These are phyloP conservation scores for Xenotilapia caudafasciata DNA, from an alignment of 2,113 vertebrate species.

Conservation along the genomic window DNA sequence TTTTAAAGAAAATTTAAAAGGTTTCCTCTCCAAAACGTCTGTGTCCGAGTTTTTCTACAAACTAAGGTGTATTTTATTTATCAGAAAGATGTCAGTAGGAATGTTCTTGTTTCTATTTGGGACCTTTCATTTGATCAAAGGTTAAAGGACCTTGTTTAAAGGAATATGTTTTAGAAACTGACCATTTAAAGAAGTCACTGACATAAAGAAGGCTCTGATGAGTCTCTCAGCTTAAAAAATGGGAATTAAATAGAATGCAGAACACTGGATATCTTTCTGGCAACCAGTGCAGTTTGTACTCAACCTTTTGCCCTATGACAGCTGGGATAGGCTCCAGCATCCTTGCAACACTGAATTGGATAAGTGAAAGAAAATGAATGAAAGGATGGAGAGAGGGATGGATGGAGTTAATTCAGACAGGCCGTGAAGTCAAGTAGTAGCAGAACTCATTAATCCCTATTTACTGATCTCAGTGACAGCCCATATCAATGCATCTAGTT, in stretches of 20 bases:
- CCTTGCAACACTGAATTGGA: neutral
- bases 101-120: neutral
- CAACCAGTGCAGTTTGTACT: neutral
- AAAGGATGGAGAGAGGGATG: neutral
- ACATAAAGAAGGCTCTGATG: neutral
- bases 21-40: neutral
- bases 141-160: neutral
- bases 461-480: neutral
- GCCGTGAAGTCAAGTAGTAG: neutral
- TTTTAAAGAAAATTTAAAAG: neutral
- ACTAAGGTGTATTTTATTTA: neutral
- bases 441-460: neutral
- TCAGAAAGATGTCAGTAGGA: neutral
- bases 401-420: neutral
- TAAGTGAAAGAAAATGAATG: neutral
- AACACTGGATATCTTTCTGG: neutral
- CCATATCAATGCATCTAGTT: neutral
- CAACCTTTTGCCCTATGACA: neutral
- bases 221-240: neutral
- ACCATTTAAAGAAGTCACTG: neutral
- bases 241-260: neutral
- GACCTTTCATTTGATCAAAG: neutral
- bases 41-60: neutral
- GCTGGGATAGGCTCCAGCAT: neutral
- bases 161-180: neutral